Evolutionary conservation across 2,113 vertebrate genomes (phyloP).

Genomic region (Danio rerio): GRCz12tu NC_133190.1:28627501-28628000

Average conservation of each 20-base stretch:
- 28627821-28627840: conserved; percentile 41
- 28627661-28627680: conserved; percentile 35
- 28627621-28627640: conserved; percentile 19
- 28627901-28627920: conserved; percentile 61
- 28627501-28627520: no score
- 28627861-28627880: conserved; percentile 44
- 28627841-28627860: conserved; percentile 52
- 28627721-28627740: conserved; percentile 74
- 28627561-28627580: neutral
- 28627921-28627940: conserved; percentile 46
- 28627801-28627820: conserved; percentile 38
- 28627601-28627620: conserved; percentile 61
- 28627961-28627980: conserved; percentile 50
- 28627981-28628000: conserved; percentile 52
- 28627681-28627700: conserved; percentile 36
- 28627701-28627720: conserved; percentile 73
- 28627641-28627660: conserved; percentile 9
- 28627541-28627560: no score
- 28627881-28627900: conserved; percentile 56
- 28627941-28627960: conserved; percentile 55
- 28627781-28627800: conserved; percentile 48
- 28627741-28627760: conserved; percentile 70
- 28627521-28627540: no score
- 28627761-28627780: conserved; percentile 60
- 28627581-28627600: conserved; percentile 59